Base-by-base conservation (phyloP, 2,113 vertebrate genomes). In the Edolisoma coerulescens region DNA sequence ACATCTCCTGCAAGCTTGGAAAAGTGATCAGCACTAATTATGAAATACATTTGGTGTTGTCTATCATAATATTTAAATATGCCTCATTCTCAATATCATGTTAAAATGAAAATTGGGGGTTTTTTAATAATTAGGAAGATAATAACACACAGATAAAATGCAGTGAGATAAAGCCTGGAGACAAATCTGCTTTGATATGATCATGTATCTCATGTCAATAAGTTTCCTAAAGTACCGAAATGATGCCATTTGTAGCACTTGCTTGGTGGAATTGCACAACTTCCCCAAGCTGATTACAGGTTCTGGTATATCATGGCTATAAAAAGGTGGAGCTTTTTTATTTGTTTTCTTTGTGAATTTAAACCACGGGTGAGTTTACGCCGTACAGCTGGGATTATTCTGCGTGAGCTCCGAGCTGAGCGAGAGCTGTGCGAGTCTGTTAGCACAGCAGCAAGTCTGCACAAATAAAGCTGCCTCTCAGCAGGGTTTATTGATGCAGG, bases 401-500 rank as follows among this genome's bases (percentile, higher is more conserved):
- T 35, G 3, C 50, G 76, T 23, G 87, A 86, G 84, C 81, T 93
- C 61, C 63, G 88, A 91, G 88, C 88, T 71, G 33, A 63, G 83
- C 57, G 76, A 79, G 59, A 83, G 59, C 57, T 16, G 19, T 56
- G 81, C 63, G 67, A 84, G n/a, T 80, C 88, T 53, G 93, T 63
- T 57, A 83, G 73, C 90, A 27, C 88, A 89, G 90, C 91, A 80
- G 91, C 93, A 49, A 54, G 57, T 45, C 88, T 91, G 50, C 39
- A 30, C 81, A 59, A 87, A 76, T 89, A 83, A 89, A 89, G 81
- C 87, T 87, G 76, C 81, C 67, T 95, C 88, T 83, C 90, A 63
- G 91, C 81, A 71, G 88, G 91, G 71, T 84, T 89, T 86, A 68
- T 95, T 91, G 71, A 71, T 54, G 84, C 22, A 71, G 93, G 88